A percentile compares a stretch with the other conserved stretches of the same genome.
phyloP scores from a whole-genome alignment of 2,113 vertebrate species.

The Psilopogon haemacephalus region DNA sequence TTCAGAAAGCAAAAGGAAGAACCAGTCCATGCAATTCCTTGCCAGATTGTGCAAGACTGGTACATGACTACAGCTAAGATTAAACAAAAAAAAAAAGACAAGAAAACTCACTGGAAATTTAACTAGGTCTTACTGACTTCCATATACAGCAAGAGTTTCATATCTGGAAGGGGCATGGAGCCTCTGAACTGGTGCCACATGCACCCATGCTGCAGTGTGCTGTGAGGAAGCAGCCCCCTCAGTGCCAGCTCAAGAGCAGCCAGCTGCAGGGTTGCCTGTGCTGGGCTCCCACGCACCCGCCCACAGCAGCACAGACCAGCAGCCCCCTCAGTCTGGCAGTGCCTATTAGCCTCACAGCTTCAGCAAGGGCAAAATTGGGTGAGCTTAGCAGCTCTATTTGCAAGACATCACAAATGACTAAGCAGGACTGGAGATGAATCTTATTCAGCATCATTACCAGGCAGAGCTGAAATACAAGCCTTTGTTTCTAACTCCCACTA shows the following conservation, averaged over 20 bases:
- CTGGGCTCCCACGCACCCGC: neutral
- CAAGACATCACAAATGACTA: conserved; percentile 14
- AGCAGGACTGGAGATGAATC: conserved; percentile 34
- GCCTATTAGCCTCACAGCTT: neutral
- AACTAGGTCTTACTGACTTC: neutral
- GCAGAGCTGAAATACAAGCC: conserved; percentile 36
- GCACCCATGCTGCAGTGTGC: rapidly evolving
- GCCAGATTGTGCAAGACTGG: neutral
- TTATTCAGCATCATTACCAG: conserved; percentile 27
- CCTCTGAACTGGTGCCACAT: neutral
- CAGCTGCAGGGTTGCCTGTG: neutral
- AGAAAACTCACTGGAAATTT: neutral
- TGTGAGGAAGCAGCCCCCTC: neutral
- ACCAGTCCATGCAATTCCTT: neutral
- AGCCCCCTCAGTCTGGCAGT: neutral
- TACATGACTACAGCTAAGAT: neutral
- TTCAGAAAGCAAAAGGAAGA: neutral
- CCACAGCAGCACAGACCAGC: rapidly evolving
- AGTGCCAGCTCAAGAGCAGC: neutral
- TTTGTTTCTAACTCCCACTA: conserved; percentile 45
- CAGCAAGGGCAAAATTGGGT: neutral
- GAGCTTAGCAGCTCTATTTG: neutral
- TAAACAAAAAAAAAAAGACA: neutral
- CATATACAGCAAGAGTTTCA: neutral
- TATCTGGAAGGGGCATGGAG: neutral